Base-by-base conservation (phyloP, 1,140 invertebrate species). In the Octopus sinensis region DNA sequence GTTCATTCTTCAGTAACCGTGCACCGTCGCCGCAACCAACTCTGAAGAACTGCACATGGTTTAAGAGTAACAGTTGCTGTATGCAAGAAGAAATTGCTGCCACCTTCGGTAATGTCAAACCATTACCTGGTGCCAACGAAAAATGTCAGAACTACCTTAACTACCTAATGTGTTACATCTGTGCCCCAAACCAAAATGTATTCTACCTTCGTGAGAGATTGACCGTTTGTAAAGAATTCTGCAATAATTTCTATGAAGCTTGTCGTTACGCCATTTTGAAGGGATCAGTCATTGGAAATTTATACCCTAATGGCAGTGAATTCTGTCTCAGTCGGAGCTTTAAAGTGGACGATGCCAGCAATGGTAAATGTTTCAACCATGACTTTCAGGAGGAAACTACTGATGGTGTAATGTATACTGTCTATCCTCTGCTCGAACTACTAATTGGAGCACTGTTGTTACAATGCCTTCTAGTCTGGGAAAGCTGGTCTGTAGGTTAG, bases 151-250 rank as follows among this genome's bases (percentile, higher is more conserved):
- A 83, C 54, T 91, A 90, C 84, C 87, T 90, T 0, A 91, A 91
- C 83, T 90, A 90, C 83, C 84, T 91, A 4, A 91, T 91, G 90
- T 91, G 91, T 79, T 91, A 91, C 80, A 89, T 91, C 17, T 91
- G 91, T 82, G 87, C 88, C 12, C 91, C 90, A 6, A 86, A 88
- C 78, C 91, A 91, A 84, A 88, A 89, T 82, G 79, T 80, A 43
- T 91, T 90, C 82, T 91, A 91, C 83, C 76, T 83, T 12, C 83
- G 85, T 54, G 90, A 91, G 84, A 86, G 88, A 81, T 76, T 91
- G 79, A 88, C 86, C 4, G 90, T 91, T 4, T 91, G 90, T 84
- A 86, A 88, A 82, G 86, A 77, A 12, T 77, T 77, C 76, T 77
- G 76, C 76, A 77, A 77, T 30, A 17, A 10, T 43, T 23, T 77